Evolutionary conservation across 2,113 vertebrate species (phyloP), one percentile per base, ranked within the genome.

Genomic region (Bubo bubo): DNA sequence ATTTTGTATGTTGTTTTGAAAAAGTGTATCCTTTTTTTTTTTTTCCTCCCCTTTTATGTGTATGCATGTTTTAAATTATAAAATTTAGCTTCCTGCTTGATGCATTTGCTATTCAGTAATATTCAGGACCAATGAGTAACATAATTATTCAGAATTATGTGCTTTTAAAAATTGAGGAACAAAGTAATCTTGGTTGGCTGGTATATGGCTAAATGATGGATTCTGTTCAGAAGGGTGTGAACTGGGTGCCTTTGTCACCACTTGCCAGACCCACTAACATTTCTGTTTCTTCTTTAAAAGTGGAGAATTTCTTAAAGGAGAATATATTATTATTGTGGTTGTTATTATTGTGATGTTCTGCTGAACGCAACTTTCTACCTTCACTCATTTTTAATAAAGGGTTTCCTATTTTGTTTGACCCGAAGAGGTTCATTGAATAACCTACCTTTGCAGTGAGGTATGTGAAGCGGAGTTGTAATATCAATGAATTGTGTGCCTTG

Each of bases 1-100:
- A 95, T 95, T 97, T 93, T 95, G 76, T 79, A 55, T 76, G 84
- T 79, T 95, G 34, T 75, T 95, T 85, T 86, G 64, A 67, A 88
- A 88, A 90, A 80, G 43, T 13, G 14, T 79, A 6, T 53, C 20
- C 39, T 41, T 45, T 23, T 45, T 28, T 45, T 28, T 15, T 39
- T 34, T 34, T 11, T 8, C 12, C 1, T 22, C 20, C 27, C 5
- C 4, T 88, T 90, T 90, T 88, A 88, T 45, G 14, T 63, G 53
- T 62, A 59, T 58, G 55, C 70, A 56, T 81, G 67, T 73, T 95
- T 94, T 87, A 81, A 94, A 85, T 94, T 53, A 86, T 34, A 79
- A 90, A 90, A 88, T 92, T 37, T 52, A 90, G 56, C 58, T 89
- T 95, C 53, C 70, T 47, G 50, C 91, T 87, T 77, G 62, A 81